Evolutionary conservation across 2,113 vertebrate species (phyloP).

Genomic region (Myocastor coypus): DNA sequence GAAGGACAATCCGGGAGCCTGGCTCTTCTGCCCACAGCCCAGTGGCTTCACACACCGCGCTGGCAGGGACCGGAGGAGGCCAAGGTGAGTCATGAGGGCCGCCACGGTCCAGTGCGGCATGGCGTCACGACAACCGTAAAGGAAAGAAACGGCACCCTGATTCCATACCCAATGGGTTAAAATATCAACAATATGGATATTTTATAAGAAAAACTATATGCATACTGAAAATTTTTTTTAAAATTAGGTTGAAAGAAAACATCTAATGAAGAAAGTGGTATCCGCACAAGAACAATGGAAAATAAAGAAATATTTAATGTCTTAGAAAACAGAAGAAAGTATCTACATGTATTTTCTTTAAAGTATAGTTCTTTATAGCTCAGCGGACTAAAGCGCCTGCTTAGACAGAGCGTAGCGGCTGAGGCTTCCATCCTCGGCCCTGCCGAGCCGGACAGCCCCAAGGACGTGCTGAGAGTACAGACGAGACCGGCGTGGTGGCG

Average conservation of each 20-base stretch:
- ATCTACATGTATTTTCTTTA: background rate
- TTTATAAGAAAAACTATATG: background rate
- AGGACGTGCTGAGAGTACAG: too few relatives aligned
- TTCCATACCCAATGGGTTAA: background rate
- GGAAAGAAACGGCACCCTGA: background rate
- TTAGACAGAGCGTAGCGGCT: too few relatives aligned
- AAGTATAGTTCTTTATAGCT: background rate
- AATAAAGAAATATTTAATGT: background rate
- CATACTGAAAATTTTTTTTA: background rate
- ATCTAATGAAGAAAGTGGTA: background rate
- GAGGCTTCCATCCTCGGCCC: too few relatives aligned
- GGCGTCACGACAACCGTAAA: too few relatives aligned
- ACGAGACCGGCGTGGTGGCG: too few relatives aligned
- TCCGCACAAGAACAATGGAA: background rate
- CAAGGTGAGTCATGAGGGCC: too few relatives aligned
- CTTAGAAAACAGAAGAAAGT: background rate
- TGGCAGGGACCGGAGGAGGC: too few relatives aligned
- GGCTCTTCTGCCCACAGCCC: accelerated
- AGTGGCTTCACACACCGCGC: too few relatives aligned
- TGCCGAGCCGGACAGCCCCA: too few relatives aligned
- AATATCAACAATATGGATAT: background rate
- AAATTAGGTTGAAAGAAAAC: background rate
- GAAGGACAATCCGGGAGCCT: background rate
- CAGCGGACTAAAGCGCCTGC: too few relatives aligned
- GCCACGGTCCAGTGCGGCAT: too few relatives aligned